These are phyloP conservation scores for Phyto melanocephala DNA, from an alignment of 2,888 invertebrate genomes.

Conservation along the genomic window DNA sequence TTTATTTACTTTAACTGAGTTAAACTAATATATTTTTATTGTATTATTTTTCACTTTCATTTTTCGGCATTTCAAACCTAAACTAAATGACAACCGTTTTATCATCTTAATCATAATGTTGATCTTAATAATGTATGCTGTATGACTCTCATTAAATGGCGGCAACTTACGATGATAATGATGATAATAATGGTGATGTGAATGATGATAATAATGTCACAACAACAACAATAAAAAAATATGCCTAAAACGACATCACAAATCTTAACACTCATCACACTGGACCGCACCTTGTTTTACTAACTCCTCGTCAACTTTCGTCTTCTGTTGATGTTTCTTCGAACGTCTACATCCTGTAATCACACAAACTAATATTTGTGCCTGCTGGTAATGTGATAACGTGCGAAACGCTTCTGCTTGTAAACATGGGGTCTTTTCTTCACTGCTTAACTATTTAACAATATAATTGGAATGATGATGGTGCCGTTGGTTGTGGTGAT, in stretches of 20 bases:
- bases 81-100: slow-evolving; percentile 41
- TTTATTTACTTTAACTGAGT: background rate
- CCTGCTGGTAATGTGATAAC: slow-evolving; percentile 59
- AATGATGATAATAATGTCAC: slow-evolving; percentile 14
- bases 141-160: slow-evolving; percentile 14
- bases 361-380: slow-evolving; percentile 30
- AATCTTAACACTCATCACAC: slow-evolving; percentile 39
- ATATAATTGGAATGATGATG: slow-evolving; percentile 26
- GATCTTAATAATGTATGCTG: slow-evolving; percentile 33
- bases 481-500: slow-evolving; percentile 1
- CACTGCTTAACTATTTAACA: slow-evolving; percentile 28
- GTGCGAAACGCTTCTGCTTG: slow-evolving; percentile 60
- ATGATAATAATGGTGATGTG: slow-evolving; percentile 3
- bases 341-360: slow-evolving; percentile 4
- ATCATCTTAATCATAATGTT: slow-evolving; percentile 25
- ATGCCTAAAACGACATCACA: slow-evolving; percentile 27
- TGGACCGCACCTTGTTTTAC: slow-evolving; percentile 39
- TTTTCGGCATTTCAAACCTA: slow-evolving; percentile 29
- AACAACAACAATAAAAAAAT: slow-evolving; percentile 15
- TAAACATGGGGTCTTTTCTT: slow-evolving; percentile 35
- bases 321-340: background rate
- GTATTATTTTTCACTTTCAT: slow-evolving; percentile 8
- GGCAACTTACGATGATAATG: slow-evolving; percentile 32
- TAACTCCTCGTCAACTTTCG: slow-evolving; percentile 33
- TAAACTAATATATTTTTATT: background rate